phyloP scores from a whole-genome alignment of 2,113 vertebrate genomes.

The Merops nubicus region DNA sequence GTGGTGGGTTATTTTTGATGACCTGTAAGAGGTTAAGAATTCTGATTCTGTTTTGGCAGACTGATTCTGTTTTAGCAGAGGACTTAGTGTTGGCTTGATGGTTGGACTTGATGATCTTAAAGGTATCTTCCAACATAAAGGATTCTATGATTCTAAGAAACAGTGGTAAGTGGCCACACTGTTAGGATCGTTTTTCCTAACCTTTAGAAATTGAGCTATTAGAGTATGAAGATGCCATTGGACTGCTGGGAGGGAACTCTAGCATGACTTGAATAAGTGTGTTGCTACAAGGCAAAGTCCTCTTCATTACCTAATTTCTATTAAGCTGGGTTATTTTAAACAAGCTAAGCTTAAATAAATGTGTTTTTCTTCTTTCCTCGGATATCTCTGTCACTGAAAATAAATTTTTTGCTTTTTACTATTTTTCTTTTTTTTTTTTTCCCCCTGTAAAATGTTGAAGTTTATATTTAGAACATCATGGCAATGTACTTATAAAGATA shows the following conservation, averaged over 20 bases:
- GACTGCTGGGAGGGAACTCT: neutral
- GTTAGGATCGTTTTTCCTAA: neutral
- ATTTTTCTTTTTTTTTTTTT: neutral
- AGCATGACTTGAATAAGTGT: neutral
- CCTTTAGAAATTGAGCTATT: neutral
- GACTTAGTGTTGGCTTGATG: too few species aligned
- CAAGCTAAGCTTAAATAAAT: conserved; percentile 20
- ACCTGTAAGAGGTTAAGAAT: neutral
- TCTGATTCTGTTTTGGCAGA: too few species aligned
- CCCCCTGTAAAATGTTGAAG: neutral
- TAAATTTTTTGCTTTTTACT: neutral
- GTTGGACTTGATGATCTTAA: too few species aligned
- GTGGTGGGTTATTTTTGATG: neutral
- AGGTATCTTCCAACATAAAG: too few species aligned
- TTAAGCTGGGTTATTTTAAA: conserved; percentile 1
- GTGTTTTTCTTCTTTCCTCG: neutral
- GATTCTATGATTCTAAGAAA: too few species aligned
- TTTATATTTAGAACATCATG: conserved; percentile 25
- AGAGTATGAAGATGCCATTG: neutral
- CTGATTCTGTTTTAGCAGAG: too few species aligned
- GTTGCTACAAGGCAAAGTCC: neutral
- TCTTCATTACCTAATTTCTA: neutral
- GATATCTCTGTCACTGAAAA: neutral
- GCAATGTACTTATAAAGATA: neutral
- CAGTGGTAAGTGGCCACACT: neutral